These are phyloP conservation scores for Bradypodion ventrale DNA, from an alignment of 2,797 vertebrate species.

Conservation along the genomic window DNA sequence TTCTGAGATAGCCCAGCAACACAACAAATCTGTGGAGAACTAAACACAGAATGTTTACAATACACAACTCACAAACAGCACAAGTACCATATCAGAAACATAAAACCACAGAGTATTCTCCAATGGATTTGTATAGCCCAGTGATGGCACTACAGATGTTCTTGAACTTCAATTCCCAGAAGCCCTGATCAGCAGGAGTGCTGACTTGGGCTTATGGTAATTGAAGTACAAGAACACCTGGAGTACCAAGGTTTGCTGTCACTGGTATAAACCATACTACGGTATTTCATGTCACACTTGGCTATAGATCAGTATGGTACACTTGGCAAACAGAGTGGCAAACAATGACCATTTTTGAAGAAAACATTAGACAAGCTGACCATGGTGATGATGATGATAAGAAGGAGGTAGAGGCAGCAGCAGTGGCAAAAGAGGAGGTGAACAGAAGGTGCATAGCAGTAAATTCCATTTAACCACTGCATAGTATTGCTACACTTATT, in stretches of 20 bases:
- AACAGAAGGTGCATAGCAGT: neutral
- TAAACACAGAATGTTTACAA: neutral
- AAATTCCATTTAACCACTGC: neutral
- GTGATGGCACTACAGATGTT: too few relatives aligned
- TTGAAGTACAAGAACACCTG: too few relatives aligned
- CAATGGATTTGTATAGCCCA: too few relatives aligned
- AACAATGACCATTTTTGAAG: neutral
- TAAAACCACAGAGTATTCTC: neutral
- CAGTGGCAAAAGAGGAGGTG: neutral
- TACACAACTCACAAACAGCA: neutral
- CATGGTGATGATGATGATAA: neutral
- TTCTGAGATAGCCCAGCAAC: neutral
- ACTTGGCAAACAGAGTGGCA: neutral
- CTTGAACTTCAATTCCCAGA: too few relatives aligned
- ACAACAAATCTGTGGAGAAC: neutral
- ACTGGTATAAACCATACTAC: neutral
- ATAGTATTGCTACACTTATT: neutral
- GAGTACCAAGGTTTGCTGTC: too few relatives aligned
- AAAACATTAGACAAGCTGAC: neutral
- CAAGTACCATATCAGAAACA: neutral
- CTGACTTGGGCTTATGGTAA: too few relatives aligned
- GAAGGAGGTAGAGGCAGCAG: too few relatives aligned
- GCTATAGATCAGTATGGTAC: neutral
- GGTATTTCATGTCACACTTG: neutral
- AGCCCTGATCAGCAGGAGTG: too few relatives aligned